These are phyloP conservation scores for Dasyornis broadbenti DNA, from an alignment of 2,113 vertebrate genomes.

Conservation along the genomic window DNA sequence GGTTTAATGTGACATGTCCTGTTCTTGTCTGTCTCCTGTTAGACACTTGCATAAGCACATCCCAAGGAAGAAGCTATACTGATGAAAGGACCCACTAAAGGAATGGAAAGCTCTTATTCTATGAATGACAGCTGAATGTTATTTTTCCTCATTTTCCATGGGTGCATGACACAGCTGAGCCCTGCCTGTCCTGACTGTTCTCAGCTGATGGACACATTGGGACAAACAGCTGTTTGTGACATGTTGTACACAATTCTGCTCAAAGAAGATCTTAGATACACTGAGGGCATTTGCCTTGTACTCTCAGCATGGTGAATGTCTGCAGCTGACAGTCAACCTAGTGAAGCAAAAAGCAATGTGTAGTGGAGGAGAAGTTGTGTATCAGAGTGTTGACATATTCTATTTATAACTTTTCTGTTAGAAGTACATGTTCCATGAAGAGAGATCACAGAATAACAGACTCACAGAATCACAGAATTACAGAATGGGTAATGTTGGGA, in stretches of 20 bases:
- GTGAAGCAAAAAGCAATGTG: constrained; percentile 2
- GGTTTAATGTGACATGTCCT: background rate
- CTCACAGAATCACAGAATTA: background rate
- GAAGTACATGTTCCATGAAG: background rate
- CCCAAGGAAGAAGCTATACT: background rate
- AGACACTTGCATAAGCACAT: background rate
- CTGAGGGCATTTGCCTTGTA: background rate
- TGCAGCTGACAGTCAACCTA: background rate
- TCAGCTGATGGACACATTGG: background rate
- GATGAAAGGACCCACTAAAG: background rate
- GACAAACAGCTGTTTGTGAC: background rate
- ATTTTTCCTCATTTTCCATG: background rate
- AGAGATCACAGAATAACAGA: background rate
- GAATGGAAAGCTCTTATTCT: background rate
- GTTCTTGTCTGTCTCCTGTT: background rate
- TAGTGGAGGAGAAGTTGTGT: constrained; percentile 15
- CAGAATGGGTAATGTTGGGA: background rate
- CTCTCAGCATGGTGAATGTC: background rate
- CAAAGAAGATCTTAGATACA: background rate
- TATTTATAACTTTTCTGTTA: constrained; percentile 1
- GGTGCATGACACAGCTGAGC: accelerated
- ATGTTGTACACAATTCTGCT: background rate
- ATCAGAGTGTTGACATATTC: background rate
- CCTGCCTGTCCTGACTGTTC: background rate
- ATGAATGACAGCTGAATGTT: background rate